Conservation (phyloP, 2,888 invertebrate genomes). For the Apoderus coryli region DNA sequence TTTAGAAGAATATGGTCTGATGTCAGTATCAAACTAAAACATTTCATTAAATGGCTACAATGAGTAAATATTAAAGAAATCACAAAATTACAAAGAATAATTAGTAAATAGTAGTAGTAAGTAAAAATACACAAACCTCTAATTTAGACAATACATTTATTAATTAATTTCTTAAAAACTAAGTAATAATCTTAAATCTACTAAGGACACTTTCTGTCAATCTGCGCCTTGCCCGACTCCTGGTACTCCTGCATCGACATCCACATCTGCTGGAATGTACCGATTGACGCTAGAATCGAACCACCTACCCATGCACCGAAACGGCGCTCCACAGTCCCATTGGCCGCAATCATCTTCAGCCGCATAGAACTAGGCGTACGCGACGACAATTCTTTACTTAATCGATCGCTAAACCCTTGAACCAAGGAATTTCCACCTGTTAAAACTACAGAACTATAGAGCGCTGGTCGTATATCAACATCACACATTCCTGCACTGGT, state of each 20-base stretch:
- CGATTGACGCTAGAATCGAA: conserved; percentile 94
- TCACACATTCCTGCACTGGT: conserved; percentile 94
- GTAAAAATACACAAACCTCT: too few relatives aligned
- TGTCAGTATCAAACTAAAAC: too few relatives aligned
- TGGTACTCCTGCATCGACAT: conserved; percentile 98
- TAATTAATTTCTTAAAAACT: too few relatives aligned
- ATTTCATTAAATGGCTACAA: too few relatives aligned
- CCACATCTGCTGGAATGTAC: conserved; percentile 99
- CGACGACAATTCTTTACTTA: conserved; percentile 72
- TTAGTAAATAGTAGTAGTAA: too few relatives aligned
- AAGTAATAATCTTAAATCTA: too few relatives aligned
- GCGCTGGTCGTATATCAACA: conserved; percentile 88
- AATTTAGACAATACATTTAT: too few relatives aligned
- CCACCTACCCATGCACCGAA: conserved; percentile 99
- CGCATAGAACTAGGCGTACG: conserved; percentile 89
- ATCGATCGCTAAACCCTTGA: conserved; percentile 87
- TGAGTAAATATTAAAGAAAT: too few relatives aligned
- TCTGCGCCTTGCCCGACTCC: conserved; percentile 91
- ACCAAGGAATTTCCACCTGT: conserved; percentile 90
- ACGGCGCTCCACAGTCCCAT: conserved; percentile 77
- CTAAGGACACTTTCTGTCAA: conserved; percentile 91
- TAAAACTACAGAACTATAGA: conserved; percentile 90
- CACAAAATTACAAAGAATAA: too few relatives aligned
- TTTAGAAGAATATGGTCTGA: too few relatives aligned
- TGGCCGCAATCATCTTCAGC: conserved; percentile 84